A percentile compares a stretch with the other conserved stretches of the same genome.
Evolutionary conservation across 2,888 invertebrate species (phyloP).

Genomic region (Schrankia costaestrigalis): DNA sequence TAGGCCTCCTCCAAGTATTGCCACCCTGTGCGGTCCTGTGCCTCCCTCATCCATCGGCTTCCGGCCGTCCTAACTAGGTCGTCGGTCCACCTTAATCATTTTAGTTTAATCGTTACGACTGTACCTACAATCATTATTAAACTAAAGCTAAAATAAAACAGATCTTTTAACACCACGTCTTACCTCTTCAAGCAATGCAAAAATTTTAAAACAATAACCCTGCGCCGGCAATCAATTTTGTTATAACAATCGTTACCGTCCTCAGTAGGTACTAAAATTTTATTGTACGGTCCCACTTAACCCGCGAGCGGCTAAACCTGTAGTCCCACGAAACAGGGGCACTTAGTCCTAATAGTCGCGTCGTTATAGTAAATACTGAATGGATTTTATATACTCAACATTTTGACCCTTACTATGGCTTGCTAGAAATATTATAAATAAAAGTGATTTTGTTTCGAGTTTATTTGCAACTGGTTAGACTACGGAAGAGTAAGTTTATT

Average conservation of each 20-base stretch:
- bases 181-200: not conserved
- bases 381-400: conserved; percentile 43
- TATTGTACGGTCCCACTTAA: conserved; percentile 62
- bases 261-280: conserved; percentile 55
- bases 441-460: no score
- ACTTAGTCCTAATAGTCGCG: conserved; percentile 56
- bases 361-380: conserved; percentile 63
- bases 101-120: no score
- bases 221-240: conserved; percentile 25
- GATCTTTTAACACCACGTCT: no score
- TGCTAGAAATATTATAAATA: not conserved
- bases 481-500: no score
- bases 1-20: no score
- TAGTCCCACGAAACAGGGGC: conserved; percentile 42
- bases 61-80: no score
- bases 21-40: no score
- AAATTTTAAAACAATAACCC: conserved; percentile 4
- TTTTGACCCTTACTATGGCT: conserved; percentile 3
- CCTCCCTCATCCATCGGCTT: no score
- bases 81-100: no score
- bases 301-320: conserved; percentile 43
- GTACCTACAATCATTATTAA: no score
- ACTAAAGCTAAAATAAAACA: no score
- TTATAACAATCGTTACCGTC: conserved; percentile 36
- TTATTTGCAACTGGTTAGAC: no score